These are phyloP conservation scores for Epizoanthus ramosus DNA, from an alignment of 92 coral and sea anemone genomes.

Conservation along the genomic window DNA sequence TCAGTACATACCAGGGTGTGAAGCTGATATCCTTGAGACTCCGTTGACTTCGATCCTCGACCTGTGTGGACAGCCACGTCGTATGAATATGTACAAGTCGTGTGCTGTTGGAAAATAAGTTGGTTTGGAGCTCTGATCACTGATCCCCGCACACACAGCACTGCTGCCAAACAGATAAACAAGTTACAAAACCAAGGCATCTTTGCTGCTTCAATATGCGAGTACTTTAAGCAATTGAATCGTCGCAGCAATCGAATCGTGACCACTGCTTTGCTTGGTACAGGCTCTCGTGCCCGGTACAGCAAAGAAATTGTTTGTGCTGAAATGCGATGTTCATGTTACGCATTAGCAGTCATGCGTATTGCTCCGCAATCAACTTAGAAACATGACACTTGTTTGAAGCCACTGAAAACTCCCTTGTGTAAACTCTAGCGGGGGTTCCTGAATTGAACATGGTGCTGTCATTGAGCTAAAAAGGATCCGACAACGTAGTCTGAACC, in stretches of 20 bases:
- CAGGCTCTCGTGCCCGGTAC: background rate
- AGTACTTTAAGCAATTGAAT: too few relatives aligned
- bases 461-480: too few relatives aligned
- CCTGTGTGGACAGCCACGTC: constrained; percentile 84
- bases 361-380: background rate
- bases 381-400: background rate
- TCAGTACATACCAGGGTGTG: constrained; percentile 69
- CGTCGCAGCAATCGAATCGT: background rate
- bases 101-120: constrained; percentile 20
- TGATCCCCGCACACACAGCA: background rate
- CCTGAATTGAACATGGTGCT: background rate
- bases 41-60: constrained; percentile 81
- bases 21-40: constrained; percentile 66
- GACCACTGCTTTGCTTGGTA: background rate
- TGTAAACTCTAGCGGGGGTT: background rate
- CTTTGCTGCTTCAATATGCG: background rate
- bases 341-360: background rate
- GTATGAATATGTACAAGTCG: constrained; percentile 78
- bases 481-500: too few relatives aligned
- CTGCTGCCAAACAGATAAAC: background rate
- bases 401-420: too few relatives aligned
- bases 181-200: constrained; percentile 45
- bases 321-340: constrained; percentile 39
- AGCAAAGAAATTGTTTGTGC: constrained; percentile 1
- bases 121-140: background rate